Evolutionary conservation across 2,797 vertebrate species (phyloP).

Genomic region (Synanceia verrucosa): DNA sequence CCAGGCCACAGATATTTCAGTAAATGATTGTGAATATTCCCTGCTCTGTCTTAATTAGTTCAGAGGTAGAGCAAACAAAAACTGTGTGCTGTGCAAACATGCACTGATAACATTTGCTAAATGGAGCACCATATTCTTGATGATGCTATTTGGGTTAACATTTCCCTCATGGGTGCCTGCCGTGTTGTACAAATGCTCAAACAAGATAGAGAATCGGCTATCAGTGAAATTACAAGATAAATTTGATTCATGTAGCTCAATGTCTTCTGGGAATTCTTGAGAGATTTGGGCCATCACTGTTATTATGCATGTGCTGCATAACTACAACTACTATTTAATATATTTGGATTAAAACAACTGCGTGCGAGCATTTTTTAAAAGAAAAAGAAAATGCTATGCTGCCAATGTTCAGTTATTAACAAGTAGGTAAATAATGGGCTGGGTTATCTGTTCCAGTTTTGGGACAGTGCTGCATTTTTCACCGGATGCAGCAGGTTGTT

Average conservation of each 20-base stretch:
- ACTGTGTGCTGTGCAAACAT: conserved; percentile 32
- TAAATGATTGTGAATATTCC: conserved; percentile 36
- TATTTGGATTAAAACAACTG: neutral
- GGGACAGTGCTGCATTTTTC: conserved; percentile 42
- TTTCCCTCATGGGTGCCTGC: conserved; percentile 23
- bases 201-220: conserved; percentile 30
- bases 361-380: conserved; percentile 42
- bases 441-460: conserved; percentile 58
- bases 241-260: conserved; percentile 29
- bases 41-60: conserved; percentile 47
- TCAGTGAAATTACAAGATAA: conserved; percentile 29
- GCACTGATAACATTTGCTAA: conserved; percentile 42
- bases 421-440: conserved; percentile 57
- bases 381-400: conserved; percentile 24
- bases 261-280: conserved; percentile 6
- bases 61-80: conserved; percentile 42
- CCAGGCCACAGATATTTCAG: conserved; percentile 28
- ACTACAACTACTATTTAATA: conserved; percentile 2
- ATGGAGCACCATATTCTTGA: conserved; percentile 40
- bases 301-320: conserved; percentile 8
- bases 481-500: conserved; percentile 60
- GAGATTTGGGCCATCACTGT: conserved; percentile 14
- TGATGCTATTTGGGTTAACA: conserved; percentile 20
- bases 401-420: conserved; percentile 40
- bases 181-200: conserved; percentile 17